Evolutionary conservation across 2,797 vertebrate genomes (phyloP).

Genomic region (Centroberyx gerrardi): DNA sequence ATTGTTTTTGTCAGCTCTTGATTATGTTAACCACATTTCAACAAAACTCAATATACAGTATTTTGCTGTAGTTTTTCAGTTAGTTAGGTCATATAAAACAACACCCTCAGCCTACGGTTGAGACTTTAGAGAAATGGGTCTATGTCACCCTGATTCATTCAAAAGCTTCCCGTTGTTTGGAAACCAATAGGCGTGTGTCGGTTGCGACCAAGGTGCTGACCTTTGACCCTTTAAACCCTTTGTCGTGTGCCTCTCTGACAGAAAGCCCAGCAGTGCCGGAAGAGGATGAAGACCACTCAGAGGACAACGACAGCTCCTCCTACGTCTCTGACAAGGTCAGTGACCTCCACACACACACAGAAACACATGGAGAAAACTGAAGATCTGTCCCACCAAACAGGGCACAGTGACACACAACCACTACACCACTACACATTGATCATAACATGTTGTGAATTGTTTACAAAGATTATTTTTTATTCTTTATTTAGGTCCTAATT

Average conservation of each 20-base stretch:
- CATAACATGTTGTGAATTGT: background rate
- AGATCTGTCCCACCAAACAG: background rate
- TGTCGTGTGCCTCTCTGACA: constrained; percentile 44
- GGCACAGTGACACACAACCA: background rate
- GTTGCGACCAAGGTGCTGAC: constrained; percentile 5
- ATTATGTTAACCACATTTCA: too few species aligned
- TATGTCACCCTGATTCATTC: background rate
- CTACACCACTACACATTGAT: background rate
- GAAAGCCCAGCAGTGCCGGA: constrained; percentile 80
- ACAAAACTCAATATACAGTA: too few species aligned
- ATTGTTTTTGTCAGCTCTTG: too few species aligned
- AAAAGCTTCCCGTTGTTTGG: constrained; percentile 2
- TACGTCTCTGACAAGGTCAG: constrained; percentile 80
- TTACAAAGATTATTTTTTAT: background rate
- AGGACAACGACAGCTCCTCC: constrained; percentile 78
- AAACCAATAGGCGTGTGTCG: background rate
- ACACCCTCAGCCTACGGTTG: background rate
- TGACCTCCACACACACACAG: constrained; percentile 15
- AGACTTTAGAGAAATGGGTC: background rate
- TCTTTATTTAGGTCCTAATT: too few species aligned
- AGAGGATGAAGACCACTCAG: constrained; percentile 84
- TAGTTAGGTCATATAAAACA: background rate
- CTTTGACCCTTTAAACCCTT: constrained; percentile 31
- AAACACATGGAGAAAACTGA: background rate
- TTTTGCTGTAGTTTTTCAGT: too few species aligned